These are phyloP conservation scores for Ypsolopha scabrella DNA, from an alignment of 2,888 invertebrate species.

Conservation along the genomic window DNA sequence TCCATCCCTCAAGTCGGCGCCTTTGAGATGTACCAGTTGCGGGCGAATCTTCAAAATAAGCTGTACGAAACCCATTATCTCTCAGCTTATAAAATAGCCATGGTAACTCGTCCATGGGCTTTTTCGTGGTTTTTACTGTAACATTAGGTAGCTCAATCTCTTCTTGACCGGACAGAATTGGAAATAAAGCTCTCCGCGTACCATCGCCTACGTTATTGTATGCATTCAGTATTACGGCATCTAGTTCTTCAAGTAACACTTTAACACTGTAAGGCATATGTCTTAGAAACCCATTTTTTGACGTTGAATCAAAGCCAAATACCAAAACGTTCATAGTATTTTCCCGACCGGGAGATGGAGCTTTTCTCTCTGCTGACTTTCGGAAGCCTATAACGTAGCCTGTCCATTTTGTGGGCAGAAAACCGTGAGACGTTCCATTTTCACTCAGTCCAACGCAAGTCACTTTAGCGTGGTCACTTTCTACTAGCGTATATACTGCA, in stretches of 20 bases:
- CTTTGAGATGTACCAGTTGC: conserved; percentile 79
- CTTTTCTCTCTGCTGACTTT: neutral
- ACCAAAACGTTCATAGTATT: conserved; percentile 72
- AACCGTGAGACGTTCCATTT: neutral
- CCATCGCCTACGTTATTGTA: conserved; percentile 82
- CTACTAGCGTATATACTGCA: neutral
- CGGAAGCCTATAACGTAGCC: conserved; percentile 1
- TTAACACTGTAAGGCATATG: conserved; percentile 78
- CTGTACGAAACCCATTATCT: conserved; percentile 73
- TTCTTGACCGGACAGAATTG: conserved; percentile 79
- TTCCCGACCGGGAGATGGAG: neutral
- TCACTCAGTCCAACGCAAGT: neutral
- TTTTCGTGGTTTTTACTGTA: conserved; percentile 68
- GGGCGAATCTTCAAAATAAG: conserved; percentile 84
- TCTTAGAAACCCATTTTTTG: conserved; percentile 80
- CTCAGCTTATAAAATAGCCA: conserved; percentile 83
- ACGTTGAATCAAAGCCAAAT: conserved; percentile 87
- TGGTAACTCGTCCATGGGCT: conserved; percentile 79
- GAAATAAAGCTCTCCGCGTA: conserved; percentile 82
- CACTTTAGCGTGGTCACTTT: neutral
- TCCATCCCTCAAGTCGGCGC: conserved; percentile 57
- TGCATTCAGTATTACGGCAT: conserved; percentile 73
- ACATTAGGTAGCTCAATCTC: conserved; percentile 85
- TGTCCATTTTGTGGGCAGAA: neutral
- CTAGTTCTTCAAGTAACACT: conserved; percentile 69